These are phyloP conservation scores for Amazona vittata DNA, from an alignment of 2,113 vertebrate genomes.

Conservation along the genomic window DNA sequence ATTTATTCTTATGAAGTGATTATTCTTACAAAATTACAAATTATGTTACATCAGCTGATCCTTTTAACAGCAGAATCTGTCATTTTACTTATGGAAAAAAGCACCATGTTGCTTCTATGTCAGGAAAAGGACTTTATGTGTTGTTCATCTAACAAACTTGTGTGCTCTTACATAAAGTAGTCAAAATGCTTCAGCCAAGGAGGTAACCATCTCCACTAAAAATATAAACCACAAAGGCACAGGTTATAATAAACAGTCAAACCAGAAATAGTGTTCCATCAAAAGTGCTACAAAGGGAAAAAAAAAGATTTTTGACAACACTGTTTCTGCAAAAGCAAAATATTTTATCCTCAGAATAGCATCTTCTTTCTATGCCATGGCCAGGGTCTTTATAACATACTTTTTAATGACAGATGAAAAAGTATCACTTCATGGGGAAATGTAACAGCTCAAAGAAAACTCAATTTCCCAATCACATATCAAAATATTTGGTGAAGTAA, in stretches of 20 bases:
- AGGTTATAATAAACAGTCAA: background rate
- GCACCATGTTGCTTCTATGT: background rate
- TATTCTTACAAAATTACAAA: conserved; percentile 2
- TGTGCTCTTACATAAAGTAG: background rate
- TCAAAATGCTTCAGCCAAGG: background rate
- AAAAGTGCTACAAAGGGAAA: background rate
- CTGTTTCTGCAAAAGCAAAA: background rate
- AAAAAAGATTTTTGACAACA: background rate
- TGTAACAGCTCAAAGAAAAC: background rate
- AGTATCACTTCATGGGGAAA: background rate
- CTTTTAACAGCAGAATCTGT: background rate
- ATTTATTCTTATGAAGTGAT: background rate
- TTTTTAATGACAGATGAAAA: background rate
- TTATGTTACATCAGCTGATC: background rate
- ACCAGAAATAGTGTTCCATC: background rate
- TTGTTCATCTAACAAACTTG: background rate
- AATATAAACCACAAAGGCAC: background rate
- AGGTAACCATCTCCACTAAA: background rate
- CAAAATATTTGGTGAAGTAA: background rate
- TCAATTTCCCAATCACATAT: background rate
- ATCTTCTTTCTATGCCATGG: background rate
- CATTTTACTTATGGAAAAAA: background rate
- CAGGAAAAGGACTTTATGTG: background rate
- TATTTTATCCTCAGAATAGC: background rate
- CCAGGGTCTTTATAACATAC: background rate